Base-by-base conservation (phyloP, 2,888 invertebrate genomes). In the Hanleya hanleyi region DNA sequence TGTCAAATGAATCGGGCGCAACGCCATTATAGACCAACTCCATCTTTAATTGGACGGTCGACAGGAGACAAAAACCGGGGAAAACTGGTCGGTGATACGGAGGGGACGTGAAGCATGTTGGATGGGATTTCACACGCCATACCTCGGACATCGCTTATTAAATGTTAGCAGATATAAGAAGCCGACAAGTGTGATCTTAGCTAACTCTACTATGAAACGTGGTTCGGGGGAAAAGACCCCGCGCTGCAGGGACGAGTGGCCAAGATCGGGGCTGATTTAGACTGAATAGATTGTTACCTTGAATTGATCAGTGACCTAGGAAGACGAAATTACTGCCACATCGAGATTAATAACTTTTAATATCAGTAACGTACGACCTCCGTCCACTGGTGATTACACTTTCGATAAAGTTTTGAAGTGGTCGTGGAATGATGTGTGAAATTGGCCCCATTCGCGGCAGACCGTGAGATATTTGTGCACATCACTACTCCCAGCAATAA, bases 221-320 rank as follows among this genome's bases (percentile, higher is more conserved):
- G n/a, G n/a, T n/a, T n/a, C n/a, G n/a, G n/a, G n/a, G n/a, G n/a
- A n/a, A n/a, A n/a, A n/a, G n/a, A n/a, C n/a, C n/a, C n/a, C n/a
- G n/a, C n/a, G n/a, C n/a, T n/a, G n/a, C n/a, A n/a, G n/a, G n/a
- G n/a, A n/a, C n/a, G n/a, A n/a, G n/a, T n/a, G n/a, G n/a, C n/a
- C n/a, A n/a, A n/a, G n/a, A n/a, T n/a, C n/a, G n/a, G n/a, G n/a
- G n/a, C n/a, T n/a, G n/a, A n/a, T n/a, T n/a, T n/a, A n/a, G n/a
- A 4, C 47, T 47, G 22, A 32, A 57, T 57, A 57, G 57, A 57
- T 29, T 15, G 9, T 57, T 26, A 29, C 29, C 15, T 15, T 29
- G 15, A 57, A 57, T 57, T 57, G 57, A 57, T 29, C 57, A 57
- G 15, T 57, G 57, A 57, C 29, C 57, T 57, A 15, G 29, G n/a